Percentiles rank a stretch among this genome's conserved stretches.
These are phyloP conservation scores for Drosophila funebris DNA, from an alignment of 1,140 invertebrate species.

Conservation along the genomic window DNA sequence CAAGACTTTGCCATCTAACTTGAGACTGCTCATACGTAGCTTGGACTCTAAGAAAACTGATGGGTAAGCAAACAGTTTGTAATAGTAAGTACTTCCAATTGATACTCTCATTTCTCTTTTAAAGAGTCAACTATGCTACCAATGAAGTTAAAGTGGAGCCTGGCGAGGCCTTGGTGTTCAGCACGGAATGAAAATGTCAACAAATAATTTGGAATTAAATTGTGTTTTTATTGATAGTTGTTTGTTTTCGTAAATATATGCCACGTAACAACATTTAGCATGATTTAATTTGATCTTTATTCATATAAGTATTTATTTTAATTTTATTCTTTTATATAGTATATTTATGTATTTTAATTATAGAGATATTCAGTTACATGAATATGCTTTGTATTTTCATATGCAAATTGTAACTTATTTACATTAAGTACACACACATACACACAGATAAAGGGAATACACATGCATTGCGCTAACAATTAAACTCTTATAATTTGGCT, in stretches of 20 bases:
- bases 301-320: slow-evolving; percentile 39
- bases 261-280: slow-evolving; percentile 64
- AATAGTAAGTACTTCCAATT: not conserved
- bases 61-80: slow-evolving; percentile 30
- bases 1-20: slow-evolving; percentile 12
- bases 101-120: not conserved
- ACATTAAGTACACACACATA: slow-evolving; percentile 30
- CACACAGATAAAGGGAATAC: slow-evolving; percentile 18
- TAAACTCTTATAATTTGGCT: slow-evolving; percentile 50
- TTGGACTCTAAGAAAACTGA: slow-evolving; percentile 43
- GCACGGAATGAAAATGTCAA: slow-evolving; percentile 13
- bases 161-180: slow-evolving; percentile 55
- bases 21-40: slow-evolving; percentile 55
- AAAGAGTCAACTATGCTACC: slow-evolving; percentile 12
- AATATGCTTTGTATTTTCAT: slow-evolving; percentile 17
- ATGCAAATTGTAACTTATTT: slow-evolving; percentile 30
- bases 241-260: slow-evolving; percentile 55
- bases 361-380: slow-evolving; percentile 30
- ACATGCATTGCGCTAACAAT: slow-evolving; percentile 43
- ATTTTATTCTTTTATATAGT: slow-evolving; percentile 12
- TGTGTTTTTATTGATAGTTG: slow-evolving; percentile 37
- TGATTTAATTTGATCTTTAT: slow-evolving; percentile 15
- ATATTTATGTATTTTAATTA: slow-evolving; percentile 21
- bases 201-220: slow-evolving; percentile 15
- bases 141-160: slow-evolving; percentile 10